Evolutionary conservation across 2,113 vertebrate genomes (phyloP), one percentile per base, ranked within the genome.

Genomic region (Thymallus thymallus): DNA sequence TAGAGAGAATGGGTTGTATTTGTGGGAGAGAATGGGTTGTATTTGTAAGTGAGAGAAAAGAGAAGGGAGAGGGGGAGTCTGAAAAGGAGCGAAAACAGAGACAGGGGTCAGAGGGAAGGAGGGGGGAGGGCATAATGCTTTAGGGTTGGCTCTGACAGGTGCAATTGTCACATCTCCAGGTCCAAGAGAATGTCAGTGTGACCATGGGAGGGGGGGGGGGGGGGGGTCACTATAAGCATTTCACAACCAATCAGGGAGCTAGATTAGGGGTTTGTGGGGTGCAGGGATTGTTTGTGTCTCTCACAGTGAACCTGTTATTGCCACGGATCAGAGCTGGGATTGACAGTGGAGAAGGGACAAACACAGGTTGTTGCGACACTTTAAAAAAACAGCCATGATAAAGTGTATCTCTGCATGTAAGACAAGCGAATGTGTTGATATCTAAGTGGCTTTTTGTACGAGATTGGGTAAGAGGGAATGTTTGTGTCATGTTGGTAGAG

Each of bases 161-260:
- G 80, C 76, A 85, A 76, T 83, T 82, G 77, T 85, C 77, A 67
- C 65, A 74, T 32, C 74, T 75, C 61, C 76, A 3, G 29, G 69
- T 69, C 68, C 80, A 83, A 88, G 83, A 79, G 79, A 82, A 86
- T 83, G 82, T 86, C 78, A 82, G 80, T 69, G 68, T 51, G 71
- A 81, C 82, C 23, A 48, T 68, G 63, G 86, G n/a, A n/a, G n/a
- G n/a, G n/a, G n/a, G n/a, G n/a, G n/a, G n/a, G n/a, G n/a, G n/a
- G n/a, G n/a, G 87, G 85, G 85, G 84, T 69, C 67, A 10, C 70
- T 69, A 30, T 76, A 74, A 84, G 78, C 76, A 82, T 77, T 88
- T 89, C 87, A 79, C 75, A 86, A 80, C 77, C 90, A 90, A 90
- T 91, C 85, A 86, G 69, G 70, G 71, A 20, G 48, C 18, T 12